Evolutionary conservation across 2,888 invertebrate genomes (phyloP), one percentile per base, ranked within the genome.

Genomic region (Torymus tubicola): DNA sequence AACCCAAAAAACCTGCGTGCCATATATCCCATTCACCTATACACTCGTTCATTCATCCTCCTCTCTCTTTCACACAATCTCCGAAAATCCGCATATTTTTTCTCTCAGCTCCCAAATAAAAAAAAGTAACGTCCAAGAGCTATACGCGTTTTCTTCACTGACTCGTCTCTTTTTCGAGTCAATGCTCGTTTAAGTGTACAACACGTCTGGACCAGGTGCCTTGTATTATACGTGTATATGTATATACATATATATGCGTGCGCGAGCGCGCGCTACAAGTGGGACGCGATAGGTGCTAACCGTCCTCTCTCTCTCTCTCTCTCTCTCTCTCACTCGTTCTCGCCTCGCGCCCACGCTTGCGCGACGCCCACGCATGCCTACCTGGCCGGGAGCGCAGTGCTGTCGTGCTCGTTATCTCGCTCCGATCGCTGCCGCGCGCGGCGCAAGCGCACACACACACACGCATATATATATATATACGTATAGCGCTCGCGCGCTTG

Each of bases 151-250:
- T 42, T 42, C 42, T 42, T 42, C 42, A 42, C 8, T 8, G 42
- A 42, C 42, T 42, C 42, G 42, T 42, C 42, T 42, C 8, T 8
- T 2, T 21, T 21, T 8, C 42, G 84, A 84, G 85, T 86, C 86
- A 86, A 85, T 84, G 86, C 81, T 85, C 86, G 86, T 83, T 85
- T 86, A 85, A 85, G 83, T 84, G 80, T 42, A 42, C 42, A 42
- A 42, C 84, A 80, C 74, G 82, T 69, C 83, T 82, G 85, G 85
- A 83, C 84, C 84, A 84, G 84, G 84, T 86, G 85, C 74, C 80
- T 42, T 8, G 42, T 42, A 21, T 21, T 21, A 21, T 21, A 21
- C 21, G 2, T 21, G 21, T 21, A 21, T 21, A 21, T 21, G 21
- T 21, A 21, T 21, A 21, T 21, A 21, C 2, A 21, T 21, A 21